phyloP scores from a whole-genome alignment of 2,113 vertebrate genomes.

The Tupaia tana region DNA sequence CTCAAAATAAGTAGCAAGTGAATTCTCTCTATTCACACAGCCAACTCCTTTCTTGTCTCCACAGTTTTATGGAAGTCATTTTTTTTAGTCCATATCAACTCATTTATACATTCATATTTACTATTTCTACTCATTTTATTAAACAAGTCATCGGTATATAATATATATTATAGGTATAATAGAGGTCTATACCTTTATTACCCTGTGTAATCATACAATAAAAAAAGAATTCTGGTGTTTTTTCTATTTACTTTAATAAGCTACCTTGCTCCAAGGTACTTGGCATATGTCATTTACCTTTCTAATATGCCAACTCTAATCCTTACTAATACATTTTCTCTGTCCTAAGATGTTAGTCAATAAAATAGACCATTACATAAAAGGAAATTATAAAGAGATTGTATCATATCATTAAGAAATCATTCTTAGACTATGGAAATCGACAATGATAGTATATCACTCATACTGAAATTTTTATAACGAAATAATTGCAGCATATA shows the following conservation, averaged over 20 bases:
- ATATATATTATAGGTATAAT: no score
- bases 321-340: conserved; percentile 87
- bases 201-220: conserved; percentile 79
- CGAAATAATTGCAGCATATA: not conserved
- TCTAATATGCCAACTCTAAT: conserved; percentile 86
- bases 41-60: conserved; percentile 47
- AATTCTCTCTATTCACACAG: conserved; percentile 58
- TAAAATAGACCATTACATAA: conserved; percentile 84
- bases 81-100: conserved; percentile 32
- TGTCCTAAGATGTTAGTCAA: conserved; percentile 82
- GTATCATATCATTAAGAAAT: conserved; percentile 48
- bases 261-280: conserved; percentile 82
- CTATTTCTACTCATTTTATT: conserved; percentile 68
- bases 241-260: conserved; percentile 89
- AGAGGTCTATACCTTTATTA: conserved; percentile 65
- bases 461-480: not conserved
- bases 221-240: conserved; percentile 84
- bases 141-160: conserved; percentile 65
- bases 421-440: conserved; percentile 48
- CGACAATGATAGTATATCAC: not conserved
- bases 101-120: conserved; percentile 56
- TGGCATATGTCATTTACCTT: conserved; percentile 83
- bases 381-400: conserved; percentile 74
- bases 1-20: conserved; percentile 78
- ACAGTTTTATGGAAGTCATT: not conserved